Base-by-base conservation (phyloP, 1,140 invertebrate genomes). In the Rhopalosiphum maidis region DNA sequence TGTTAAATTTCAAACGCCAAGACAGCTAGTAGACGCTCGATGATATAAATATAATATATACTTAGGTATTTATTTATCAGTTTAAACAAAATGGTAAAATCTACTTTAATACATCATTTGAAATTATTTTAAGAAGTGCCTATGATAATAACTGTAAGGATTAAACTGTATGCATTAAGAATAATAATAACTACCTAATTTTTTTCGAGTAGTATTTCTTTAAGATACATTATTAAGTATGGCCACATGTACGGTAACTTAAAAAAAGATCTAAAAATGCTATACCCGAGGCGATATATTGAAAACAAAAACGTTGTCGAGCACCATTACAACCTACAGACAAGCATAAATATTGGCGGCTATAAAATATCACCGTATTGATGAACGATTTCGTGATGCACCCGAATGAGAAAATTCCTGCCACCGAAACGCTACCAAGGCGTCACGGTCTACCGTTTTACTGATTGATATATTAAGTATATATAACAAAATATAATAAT, bases 401-500 rank as follows among this genome's bases (percentile, higher is more conserved):
- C 11, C 43, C 25, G 22, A 86, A 86, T 86, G 43, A 43, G 43
- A 86, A 86, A 86, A 43, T 48, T 77, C 0, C 11, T 68, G 11
- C 86, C 46, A 18, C 46, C 18, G 18, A 48, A 88, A 77, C 15
- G 85, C 46, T 88, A 88, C 86, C 86, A n/a, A 48, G 18, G 30
- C 86, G 86, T 88, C 46, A 88, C n/a, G 85, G 85, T 43, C 43
- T 43, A 48, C 85, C 43, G 43, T 87, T 48, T 30, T n/a, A 35
- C n/a, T 18, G 21, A 88, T 88, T 46, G 46, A 87, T 48, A 41
- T 41, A 41, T 41, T 41, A 41, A 3, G 2, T 51, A 51, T 48
- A 25, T 87, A 88, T 18, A 88, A 88, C 60, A 77, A 77, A 77
- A 77, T 77, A 21, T 77, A 77, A 68, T 68, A n/a, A 77, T 77